A percentile compares a stretch with the other conserved stretches of the same genome.
These are phyloP conservation scores for Anthophora plumipes DNA, from an alignment of 2,888 invertebrate species.

Conservation along the genomic window DNA sequence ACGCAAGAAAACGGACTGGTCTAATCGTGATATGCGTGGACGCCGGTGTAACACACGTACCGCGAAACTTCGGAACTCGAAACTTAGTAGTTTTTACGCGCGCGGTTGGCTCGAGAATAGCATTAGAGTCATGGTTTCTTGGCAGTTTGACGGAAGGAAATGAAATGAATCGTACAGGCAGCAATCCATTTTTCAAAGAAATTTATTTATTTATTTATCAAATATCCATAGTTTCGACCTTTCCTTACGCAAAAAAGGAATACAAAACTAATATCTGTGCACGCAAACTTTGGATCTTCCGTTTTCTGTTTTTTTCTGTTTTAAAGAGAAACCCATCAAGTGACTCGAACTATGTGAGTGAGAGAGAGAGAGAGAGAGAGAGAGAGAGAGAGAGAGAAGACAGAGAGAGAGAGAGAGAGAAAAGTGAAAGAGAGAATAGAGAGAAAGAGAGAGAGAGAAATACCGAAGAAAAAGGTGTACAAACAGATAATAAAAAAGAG, in stretches of 20 bases:
- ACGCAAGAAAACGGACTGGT: conserved; percentile 23
- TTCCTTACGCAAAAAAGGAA: conserved; percentile 29
- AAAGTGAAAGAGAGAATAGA: conserved; percentile 37
- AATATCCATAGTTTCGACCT: conserved; percentile 38
- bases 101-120: conserved; percentile 1
- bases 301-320: background rate
- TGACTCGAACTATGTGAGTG: conserved; percentile 30
- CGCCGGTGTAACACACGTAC: conserved; percentile 10
- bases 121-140: conserved; percentile 5
- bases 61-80: background rate
- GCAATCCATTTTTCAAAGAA: conserved; percentile 72
- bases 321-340: background rate
- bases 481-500: conserved; percentile 70
- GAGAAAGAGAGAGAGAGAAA: conserved; percentile 55
- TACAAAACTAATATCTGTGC: conserved; percentile 38
- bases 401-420: conserved; percentile 60
- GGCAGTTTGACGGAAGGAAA: conserved; percentile 57
- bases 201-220: conserved; percentile 75
- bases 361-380: conserved; percentile 33
- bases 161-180: conserved; percentile 72
- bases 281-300: conserved; percentile 13
- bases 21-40: conserved; percentile 11
- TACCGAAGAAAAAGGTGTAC: conserved; percentile 42
- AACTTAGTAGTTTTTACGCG: conserved; percentile 32
- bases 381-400: conserved; percentile 51